Evolutionary conservation across 2,888 invertebrate genomes (phyloP).

Genomic region (Yponomeuta evonymella): DNA sequence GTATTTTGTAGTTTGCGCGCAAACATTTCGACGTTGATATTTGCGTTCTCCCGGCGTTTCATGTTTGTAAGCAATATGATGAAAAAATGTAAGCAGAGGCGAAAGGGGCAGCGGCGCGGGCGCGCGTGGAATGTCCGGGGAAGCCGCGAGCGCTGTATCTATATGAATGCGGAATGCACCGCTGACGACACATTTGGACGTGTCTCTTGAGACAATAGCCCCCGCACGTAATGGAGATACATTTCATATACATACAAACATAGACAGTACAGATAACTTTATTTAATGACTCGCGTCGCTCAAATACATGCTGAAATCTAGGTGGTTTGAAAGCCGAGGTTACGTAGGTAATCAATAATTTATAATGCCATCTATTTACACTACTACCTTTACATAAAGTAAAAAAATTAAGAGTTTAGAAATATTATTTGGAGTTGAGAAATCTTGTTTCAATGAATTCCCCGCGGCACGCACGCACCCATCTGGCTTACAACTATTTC

Average conservation of each 20-base stretch:
- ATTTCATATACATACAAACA: background rate
- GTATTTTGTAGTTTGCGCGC: too few species aligned
- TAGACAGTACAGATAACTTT: background rate
- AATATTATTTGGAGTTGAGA: too few species aligned
- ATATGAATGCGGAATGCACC: background rate
- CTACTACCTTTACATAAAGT: too few species aligned
- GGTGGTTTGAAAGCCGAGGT: too few species aligned
- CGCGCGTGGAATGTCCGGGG: slow-evolving; percentile 36
- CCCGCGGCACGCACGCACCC: too few species aligned
- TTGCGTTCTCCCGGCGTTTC: slow-evolving; percentile 36
- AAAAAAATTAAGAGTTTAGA: too few species aligned
- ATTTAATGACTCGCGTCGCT: too few species aligned
- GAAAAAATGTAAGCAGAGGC: slow-evolving; percentile 52
- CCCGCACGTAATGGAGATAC: background rate
- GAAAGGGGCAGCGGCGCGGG: slow-evolving; percentile 25
- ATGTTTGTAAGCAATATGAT: slow-evolving; percentile 55
- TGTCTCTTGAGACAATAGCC: slow-evolving; percentile 4
- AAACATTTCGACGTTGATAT: slow-evolving; percentile 20
- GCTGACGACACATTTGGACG: background rate
- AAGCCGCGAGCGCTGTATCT: background rate
- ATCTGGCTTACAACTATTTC: too few species aligned
- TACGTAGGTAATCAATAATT: too few species aligned
- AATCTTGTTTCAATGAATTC: too few species aligned
- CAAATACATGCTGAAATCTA: too few species aligned
- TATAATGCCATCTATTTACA: too few species aligned